A percentile compares a stretch with the other conserved stretches of the same genome.
phyloP scores from a whole-genome alignment of 1,140 invertebrate species.

The Drosophila jambulina region DNA sequence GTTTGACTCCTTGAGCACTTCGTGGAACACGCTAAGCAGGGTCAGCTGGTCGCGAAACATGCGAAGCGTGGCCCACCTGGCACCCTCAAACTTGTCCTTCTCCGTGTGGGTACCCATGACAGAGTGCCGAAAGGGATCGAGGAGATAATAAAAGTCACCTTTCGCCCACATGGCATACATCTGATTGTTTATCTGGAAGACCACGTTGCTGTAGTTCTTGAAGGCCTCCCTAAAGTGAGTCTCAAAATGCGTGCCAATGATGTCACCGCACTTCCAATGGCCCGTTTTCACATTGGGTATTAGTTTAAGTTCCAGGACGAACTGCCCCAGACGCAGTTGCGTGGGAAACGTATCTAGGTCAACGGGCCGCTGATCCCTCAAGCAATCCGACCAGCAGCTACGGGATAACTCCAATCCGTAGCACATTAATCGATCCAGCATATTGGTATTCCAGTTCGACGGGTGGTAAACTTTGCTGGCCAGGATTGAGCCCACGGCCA shows the following conservation, averaged over 20 bases:
- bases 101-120: constrained; percentile 33
- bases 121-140: constrained; percentile 77
- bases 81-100: constrained; percentile 7
- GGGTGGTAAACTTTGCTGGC: constrained; percentile 77
- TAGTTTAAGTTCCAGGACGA: constrained; percentile 53
- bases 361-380: constrained; percentile 28
- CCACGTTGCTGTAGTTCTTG: constrained; percentile 37
- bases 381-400: constrained; percentile 55
- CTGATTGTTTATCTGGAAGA: constrained; percentile 75
- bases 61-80: constrained; percentile 67
- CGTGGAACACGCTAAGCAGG: constrained; percentile 68
- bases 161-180: constrained; percentile 75
- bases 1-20: constrained; percentile 74
- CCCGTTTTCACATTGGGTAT: constrained; percentile 41
- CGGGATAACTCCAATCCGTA: constrained; percentile 74
- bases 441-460: constrained; percentile 62
- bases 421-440: constrained; percentile 68
- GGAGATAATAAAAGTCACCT: constrained; percentile 66
- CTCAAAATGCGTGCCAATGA: constrained; percentile 50
- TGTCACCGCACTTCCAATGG: constrained; percentile 41
- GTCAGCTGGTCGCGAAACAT: constrained; percentile 67
- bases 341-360: constrained; percentile 63
- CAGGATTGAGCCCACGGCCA: constrained; percentile 68
- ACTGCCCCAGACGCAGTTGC: constrained; percentile 68
- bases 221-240: constrained; percentile 36